Evolutionary conservation across 1,140 invertebrate genomes (phyloP).

Genomic region (Pemphigus obesinymphae): DNA sequence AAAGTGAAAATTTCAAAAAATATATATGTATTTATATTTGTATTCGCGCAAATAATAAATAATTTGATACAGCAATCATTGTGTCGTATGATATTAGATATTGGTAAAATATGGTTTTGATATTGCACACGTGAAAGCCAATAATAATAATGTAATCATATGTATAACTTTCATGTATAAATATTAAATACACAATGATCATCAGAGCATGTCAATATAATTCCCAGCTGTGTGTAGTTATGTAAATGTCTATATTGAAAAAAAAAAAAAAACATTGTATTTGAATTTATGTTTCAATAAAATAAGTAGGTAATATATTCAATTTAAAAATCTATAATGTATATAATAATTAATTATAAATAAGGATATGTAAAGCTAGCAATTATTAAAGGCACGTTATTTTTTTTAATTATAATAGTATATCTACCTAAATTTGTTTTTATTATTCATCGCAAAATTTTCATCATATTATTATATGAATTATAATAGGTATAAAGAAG

Average conservation of each 20-base stretch:
- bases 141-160: background rate
- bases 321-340: too few species aligned
- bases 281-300: too few species aligned
- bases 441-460: background rate
- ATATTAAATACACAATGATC: background rate
- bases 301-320: too few species aligned
- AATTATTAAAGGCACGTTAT: too few species aligned
- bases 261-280: background rate
- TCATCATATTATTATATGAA: too few species aligned
- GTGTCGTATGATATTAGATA: background rate
- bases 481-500: too few species aligned
- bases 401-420: background rate
- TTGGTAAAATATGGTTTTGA: slow-evolving; percentile 12
- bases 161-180: background rate
- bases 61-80: slow-evolving; percentile 1
- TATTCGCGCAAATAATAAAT: background rate
- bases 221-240: background rate
- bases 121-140: slow-evolving; percentile 22
- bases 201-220: background rate
- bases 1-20: slow-evolving; percentile 32
- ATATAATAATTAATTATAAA: too few species aligned
- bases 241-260: background rate
- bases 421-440: background rate
- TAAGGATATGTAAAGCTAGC: too few species aligned
- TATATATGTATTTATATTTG: background rate